Evolutionary conservation across 2,888 invertebrate genomes (phyloP), one percentile per base, ranked within the genome.

Genomic region (Drosophila paranaensis): DNA sequence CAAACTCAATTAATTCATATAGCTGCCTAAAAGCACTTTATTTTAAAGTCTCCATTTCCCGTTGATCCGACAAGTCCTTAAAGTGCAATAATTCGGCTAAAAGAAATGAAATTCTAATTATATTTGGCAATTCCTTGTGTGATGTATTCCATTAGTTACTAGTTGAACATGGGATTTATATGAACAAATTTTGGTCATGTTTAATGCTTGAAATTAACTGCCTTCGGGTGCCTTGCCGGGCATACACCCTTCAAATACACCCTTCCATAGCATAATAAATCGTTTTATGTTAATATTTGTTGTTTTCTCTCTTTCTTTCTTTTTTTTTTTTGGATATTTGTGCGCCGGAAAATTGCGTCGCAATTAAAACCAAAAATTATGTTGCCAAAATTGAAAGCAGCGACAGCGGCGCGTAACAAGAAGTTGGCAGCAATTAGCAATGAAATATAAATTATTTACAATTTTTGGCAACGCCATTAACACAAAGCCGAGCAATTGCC

Each of bases 401-500:
- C 60, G 40, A 60, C 60, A 45, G 56, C 54, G 27, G 56, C 54
- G 69, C 79, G 65, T 77, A 79, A 85, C 88, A 85, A 80, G 85
- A 75, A 87, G 88, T 85, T 85, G 84, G 84, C 84, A 87, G 81
- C 82, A 85, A 80, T 82, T 81, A 82, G 78, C 74, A 75, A 72
- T 76, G 71, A 74, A 76, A 72, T 69, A 80, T 78, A 80, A 82
- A 81, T 80, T 76, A 82, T 87, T 87, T 81, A 81, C 57, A 75
- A 73, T 80, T 77, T 83, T 83, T 79, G 83, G 82, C 79, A 77
- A 75, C 79, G 75, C 79, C 79, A 86, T 77, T 83, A 82, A 85
- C 86, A 85, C 77, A 77, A 70, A 73, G 63, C 63, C 40, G 30
- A 61, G 60, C 70, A 67, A 74, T 61, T 77, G 77, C 69, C 69